These are phyloP conservation scores for Chymomyza costata DNA, from an alignment of 1,140 invertebrate genomes.

Conservation along the genomic window DNA sequence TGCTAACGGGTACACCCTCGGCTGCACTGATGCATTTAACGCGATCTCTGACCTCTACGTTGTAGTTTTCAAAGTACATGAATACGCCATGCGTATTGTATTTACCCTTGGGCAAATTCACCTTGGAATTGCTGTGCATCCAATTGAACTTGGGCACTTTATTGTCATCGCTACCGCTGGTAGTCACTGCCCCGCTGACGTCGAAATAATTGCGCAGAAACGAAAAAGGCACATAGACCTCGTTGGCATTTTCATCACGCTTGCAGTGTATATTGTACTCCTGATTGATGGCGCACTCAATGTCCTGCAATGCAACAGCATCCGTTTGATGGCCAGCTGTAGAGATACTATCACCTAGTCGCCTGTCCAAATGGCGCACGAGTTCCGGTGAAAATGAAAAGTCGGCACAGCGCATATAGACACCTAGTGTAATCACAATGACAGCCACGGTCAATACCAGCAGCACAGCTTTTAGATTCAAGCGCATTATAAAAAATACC, in stretches of 20 bases:
- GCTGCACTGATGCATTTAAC: conserved; percentile 96
- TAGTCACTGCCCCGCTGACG: conserved; percentile 77
- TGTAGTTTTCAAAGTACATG: conserved; percentile 98
- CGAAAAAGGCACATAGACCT: conserved; percentile 94
- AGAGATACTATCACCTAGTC: conserved; percentile 8
- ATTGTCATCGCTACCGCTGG: conserved; percentile 22
- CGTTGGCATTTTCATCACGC: conserved; percentile 86
- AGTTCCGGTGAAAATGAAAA: conserved; percentile 63
- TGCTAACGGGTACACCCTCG: conserved; percentile 94
- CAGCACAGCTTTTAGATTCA: conserved; percentile 78
- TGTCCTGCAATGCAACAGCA: conserved; percentile 79
- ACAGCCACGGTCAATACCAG: conserved; percentile 76
- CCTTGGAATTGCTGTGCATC: conserved; percentile 95
- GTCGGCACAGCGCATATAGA: conserved; percentile 78
- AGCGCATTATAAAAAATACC: conserved; percentile 77
- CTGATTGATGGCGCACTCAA: conserved; percentile 93
- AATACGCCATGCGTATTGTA: conserved; percentile 93
- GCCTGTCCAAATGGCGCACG: conserved; percentile 38
- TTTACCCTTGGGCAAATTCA: conserved; percentile 90
- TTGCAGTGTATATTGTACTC: conserved; percentile 90
- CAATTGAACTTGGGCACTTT: conserved; percentile 88
- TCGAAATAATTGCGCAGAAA: conserved; percentile 97
- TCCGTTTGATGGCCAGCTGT: conserved; percentile 14
- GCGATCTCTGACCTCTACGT: conserved; percentile 93
- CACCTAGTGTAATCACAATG: conserved; percentile 75